Evolutionary conservation across 2,888 invertebrate species (phyloP), one percentile per base, ranked within the genome.

Genomic region (Buathra laborator): DNA sequence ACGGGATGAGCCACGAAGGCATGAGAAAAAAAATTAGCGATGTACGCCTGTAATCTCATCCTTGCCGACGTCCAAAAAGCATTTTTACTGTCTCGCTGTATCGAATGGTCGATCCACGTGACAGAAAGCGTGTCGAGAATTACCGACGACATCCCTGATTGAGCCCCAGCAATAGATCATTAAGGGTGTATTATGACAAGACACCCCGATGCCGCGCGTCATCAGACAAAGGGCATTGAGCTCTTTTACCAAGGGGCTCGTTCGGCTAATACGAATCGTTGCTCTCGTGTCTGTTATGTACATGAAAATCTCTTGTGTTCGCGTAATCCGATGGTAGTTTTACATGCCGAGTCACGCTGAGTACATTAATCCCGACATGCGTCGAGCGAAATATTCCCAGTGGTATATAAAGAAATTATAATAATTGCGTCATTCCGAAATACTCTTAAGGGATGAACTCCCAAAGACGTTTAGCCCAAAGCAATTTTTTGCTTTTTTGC

Each of bases 171-270:
- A 91, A 90, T 92, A 89, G 92, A 92, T 93, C 93, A 93, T 93
- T 93, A 93, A 90, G 90, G 89, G 88, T 89, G 90, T 91, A 92
- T 93, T 93, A 93, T 92, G 93, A 93, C 92, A 91, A 93, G 92
- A 91, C 88, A 89, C 86, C 85, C 87, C 87, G 87, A 86, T 86
- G 86, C 81, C 83, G 86, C 86, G 84, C 85, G 86, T 82, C 82
- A 53, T 82, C 82, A 53, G 79, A 85, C 82, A 85, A 85, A 74
- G 66, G 84, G 62, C 77, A 76, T 71, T 88, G 87, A 87, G 88
- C 87, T 86, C 82, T 76, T 84, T 87, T 85, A 85, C 83, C 32
- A 75, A 84, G 79, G 86, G 86, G 85, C 76, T 56, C 32, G 66
- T 74, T 78, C 24, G 51, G 64, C 84, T 77, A 76, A 81, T 77